These are phyloP conservation scores for Eumacrocentrus americanus DNA, from an alignment of 2,888 invertebrate species.

Conservation along the genomic window DNA sequence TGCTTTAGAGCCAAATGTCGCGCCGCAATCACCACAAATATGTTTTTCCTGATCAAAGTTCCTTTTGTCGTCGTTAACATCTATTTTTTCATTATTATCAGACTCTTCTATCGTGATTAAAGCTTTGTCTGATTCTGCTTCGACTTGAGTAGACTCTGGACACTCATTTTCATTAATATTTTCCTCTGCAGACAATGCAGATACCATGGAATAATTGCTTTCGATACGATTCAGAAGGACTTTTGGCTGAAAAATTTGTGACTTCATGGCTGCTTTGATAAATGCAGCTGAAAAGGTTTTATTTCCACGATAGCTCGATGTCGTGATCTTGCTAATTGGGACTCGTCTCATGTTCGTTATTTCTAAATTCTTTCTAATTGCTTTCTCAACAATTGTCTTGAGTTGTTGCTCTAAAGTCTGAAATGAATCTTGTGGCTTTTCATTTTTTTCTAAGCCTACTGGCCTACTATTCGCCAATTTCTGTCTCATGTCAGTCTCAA, in stretches of 20 bases:
- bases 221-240: constrained; percentile 47
- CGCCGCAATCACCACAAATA: constrained; percentile 49
- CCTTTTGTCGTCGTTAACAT: not conserved
- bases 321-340: constrained; percentile 20
- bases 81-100: not conserved
- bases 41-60: constrained; percentile 38
- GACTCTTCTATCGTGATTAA: not conserved
- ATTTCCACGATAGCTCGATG: constrained; percentile 16
- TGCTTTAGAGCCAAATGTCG: constrained; percentile 41
- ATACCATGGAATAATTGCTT: too few relatives aligned
- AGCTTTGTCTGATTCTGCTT: too few relatives aligned
- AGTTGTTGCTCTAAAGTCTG: constrained; percentile 49
- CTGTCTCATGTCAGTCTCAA: constrained; percentile 50
- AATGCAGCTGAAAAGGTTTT: constrained; percentile 45
- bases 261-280: constrained; percentile 45
- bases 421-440: constrained; percentile 36
- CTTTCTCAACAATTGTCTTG: constrained; percentile 51
- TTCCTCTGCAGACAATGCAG: not conserved
- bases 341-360: constrained; percentile 31
- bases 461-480: constrained; percentile 32
- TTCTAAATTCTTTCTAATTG: constrained; percentile 53
- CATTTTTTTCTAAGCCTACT: not conserved
- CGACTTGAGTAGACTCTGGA: too few relatives aligned
- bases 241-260: constrained; percentile 52
- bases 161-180: not conserved